Conservation (phyloP, 2,888 invertebrate species). For the Heliconius sara region DNA sequence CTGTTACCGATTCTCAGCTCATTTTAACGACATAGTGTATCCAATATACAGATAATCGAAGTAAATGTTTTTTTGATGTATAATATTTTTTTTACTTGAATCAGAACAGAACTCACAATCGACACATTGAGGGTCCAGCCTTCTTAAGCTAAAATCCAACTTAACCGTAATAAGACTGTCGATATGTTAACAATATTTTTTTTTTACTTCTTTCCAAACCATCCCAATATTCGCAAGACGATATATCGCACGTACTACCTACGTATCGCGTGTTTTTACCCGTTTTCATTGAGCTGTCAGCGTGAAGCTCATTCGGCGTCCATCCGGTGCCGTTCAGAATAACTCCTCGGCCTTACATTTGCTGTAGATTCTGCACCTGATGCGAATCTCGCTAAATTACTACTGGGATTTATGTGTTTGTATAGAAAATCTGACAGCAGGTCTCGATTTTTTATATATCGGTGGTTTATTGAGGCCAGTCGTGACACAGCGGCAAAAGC, state of each 20-base stretch:
- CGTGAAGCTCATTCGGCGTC: conserved; percentile 51
- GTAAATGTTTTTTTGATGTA: too few species aligned
- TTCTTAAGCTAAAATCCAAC: not conserved
- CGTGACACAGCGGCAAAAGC: too few species aligned
- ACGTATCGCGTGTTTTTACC: conserved; percentile 45
- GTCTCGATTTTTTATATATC: not conserved
- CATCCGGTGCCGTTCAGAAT: conserved; percentile 48
- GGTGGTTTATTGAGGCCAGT: not conserved
- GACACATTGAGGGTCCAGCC: not conserved
- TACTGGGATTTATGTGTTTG: conserved; percentile 18
- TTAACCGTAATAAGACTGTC: not conserved
- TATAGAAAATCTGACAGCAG: not conserved
- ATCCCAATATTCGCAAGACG: conserved; percentile 19
- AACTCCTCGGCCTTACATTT: conserved; percentile 42
- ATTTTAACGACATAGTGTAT: too few species aligned
- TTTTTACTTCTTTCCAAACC: not conserved
- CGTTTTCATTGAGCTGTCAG: conserved; percentile 52
- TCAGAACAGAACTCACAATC: not conserved
- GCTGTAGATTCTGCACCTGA: conserved; percentile 42
- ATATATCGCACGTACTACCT: conserved; percentile 39
- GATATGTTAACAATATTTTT: conserved; percentile 25
- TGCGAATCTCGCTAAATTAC: conserved; percentile 31
- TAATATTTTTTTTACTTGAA: not conserved
- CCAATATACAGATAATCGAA: too few species aligned
- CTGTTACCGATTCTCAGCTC: too few species aligned